Conservation (phyloP, 2,888 invertebrate species). For the Eudasyphora cyanicolor region DNA sequence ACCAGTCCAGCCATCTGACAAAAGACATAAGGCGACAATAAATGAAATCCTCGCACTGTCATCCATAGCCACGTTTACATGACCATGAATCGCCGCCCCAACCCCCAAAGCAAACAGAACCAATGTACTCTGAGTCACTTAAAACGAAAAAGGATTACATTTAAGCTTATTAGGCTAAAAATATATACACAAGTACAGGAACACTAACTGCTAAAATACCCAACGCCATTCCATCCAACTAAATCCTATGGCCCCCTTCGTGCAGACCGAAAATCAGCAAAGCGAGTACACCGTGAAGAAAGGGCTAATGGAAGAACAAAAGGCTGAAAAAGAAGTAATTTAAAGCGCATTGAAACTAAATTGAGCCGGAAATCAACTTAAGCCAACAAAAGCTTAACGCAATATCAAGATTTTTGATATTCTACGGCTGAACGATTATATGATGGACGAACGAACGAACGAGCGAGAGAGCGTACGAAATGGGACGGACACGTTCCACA, state of each 20-base stretch:
- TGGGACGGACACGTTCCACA: no score
- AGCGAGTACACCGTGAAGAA: slow-evolving; percentile 9
- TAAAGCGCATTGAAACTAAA: slow-evolving; percentile 55
- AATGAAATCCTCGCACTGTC: background rate
- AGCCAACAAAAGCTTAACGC: slow-evolving; percentile 34
- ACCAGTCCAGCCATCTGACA: background rate
- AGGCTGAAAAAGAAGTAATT: slow-evolving; percentile 36
- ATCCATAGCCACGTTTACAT: slow-evolving; percentile 2
- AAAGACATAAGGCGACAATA: background rate
- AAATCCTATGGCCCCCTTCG: background rate
- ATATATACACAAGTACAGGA: background rate
- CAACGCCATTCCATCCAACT: background rate
- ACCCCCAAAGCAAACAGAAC: slow-evolving; percentile 1
- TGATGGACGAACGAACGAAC: background rate
- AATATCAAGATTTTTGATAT: slow-evolving; percentile 31
- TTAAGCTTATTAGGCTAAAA: slow-evolving; percentile 37
- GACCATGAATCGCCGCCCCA: background rate
- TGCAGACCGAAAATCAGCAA: background rate
- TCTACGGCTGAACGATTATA: slow-evolving; percentile 25
- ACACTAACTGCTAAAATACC: background rate
- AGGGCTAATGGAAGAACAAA: slow-evolving; percentile 48
- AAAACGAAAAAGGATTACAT: slow-evolving; percentile 32
- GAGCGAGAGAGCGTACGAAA: background rate
- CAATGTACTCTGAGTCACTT: background rate
- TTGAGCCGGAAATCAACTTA: slow-evolving; percentile 57